Base-by-base conservation (phyloP, 2,888 invertebrate genomes). In the Cylindroiulus punctatus region DNA sequence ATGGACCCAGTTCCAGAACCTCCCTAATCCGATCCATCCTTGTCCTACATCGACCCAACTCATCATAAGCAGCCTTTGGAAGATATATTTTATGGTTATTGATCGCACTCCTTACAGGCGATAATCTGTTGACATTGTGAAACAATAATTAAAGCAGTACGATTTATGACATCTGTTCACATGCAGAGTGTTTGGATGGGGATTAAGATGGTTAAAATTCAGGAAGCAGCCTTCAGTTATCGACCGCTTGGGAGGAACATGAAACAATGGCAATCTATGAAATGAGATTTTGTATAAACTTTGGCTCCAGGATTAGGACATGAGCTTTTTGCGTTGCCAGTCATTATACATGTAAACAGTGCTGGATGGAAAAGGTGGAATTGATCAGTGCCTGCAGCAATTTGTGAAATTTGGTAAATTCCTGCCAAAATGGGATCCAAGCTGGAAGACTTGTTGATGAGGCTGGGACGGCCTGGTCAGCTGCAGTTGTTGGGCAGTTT, bases 401-500 rank as follows among this genome's bases (percentile, higher is more conserved):
- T 52, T 10, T 22, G n/a, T 52, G 5, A 19, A 52, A 19, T 52
- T n/a, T 19, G 0, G 5, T 65, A 76, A 76, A 76, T 52, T 52
- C 19, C n/a, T 17, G 14, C 2, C 4, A 84, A 14, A 26, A 84
- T 84, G 84, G 42, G 44, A 26, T 85, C 81, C n/a, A 85, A 36
- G 26, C 32, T 86, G 44, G 86, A 86, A 44, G 26, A 81, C 12
- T 44, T 86, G 40, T 14, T 86, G 30, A 22, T 44, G 57, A 76
- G 81, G 26, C 22, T 86, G 8, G 86, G 86, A 14, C 22, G 40
- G 8, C 86, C 86, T 19, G 86, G 86, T 42, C 81, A 52, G 17
- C 26, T n/a, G 44, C 86, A 86, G 26, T 19, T 82, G 26, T 44
- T 82, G 42, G 42, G n/a, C 22, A 47, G 36, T 47, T 30, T 81